Percentiles rank a stretch among this genome's conserved stretches.
phyloP scores from a whole-genome alignment of 2,888 invertebrate genomes.

The Saturnia pavonia region DNA sequence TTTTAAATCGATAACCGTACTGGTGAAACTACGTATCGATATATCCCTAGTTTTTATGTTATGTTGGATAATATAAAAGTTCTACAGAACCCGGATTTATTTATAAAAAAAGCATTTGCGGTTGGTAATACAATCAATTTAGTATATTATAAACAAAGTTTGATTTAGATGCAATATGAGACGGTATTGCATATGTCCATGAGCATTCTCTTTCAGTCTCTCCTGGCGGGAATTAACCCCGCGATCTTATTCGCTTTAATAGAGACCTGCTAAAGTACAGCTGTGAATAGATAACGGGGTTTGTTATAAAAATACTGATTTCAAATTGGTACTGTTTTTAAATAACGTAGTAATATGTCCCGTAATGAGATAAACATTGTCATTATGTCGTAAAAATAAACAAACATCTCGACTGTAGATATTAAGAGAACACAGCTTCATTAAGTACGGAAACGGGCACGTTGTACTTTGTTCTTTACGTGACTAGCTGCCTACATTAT shows the following conservation, averaged over 20 bases:
- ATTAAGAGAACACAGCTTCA: slow-evolving; percentile 45
- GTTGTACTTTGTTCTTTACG: slow-evolving; percentile 57
- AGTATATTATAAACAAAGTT: too few relatives aligned
- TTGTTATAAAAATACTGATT: neutral
- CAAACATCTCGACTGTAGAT: slow-evolving; percentile 39
- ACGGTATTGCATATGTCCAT: too few relatives aligned
- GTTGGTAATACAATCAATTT: too few relatives aligned
- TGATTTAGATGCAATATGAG: too few relatives aligned
- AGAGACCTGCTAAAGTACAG: neutral
- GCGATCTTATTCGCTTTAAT: neutral
- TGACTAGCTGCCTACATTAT: slow-evolving; percentile 61
- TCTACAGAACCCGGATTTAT: too few relatives aligned
- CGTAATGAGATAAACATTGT: slow-evolving; percentile 32
- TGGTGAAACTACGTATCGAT: too few relatives aligned
- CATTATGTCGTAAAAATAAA: slow-evolving; percentile 40
- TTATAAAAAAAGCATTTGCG: too few relatives aligned
- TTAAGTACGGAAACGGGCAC: slow-evolving; percentile 50
- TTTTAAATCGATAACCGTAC: too few relatives aligned
- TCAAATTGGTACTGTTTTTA: neutral
- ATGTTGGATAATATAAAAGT: too few relatives aligned
- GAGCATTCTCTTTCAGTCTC: too few relatives aligned
- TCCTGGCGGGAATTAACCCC: neutral
- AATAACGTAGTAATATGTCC: slow-evolving; percentile 4
- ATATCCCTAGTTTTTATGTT: too few relatives aligned
- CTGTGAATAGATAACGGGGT: neutral